These are phyloP conservation scores for Drepana falcataria DNA, from an alignment of 2,888 invertebrate genomes.

Conservation along the genomic window DNA sequence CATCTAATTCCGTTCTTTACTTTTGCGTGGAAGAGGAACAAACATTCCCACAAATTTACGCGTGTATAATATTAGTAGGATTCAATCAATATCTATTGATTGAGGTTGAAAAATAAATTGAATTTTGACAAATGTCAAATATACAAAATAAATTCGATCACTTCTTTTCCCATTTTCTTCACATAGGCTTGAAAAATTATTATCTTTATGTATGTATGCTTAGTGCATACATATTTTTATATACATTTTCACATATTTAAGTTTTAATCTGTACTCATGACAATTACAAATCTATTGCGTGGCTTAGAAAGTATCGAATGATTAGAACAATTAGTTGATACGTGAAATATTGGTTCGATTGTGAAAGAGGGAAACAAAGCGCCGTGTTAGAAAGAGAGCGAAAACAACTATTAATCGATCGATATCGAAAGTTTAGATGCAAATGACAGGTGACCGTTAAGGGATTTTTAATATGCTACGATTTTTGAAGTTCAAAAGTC, in stretches of 20 bases:
- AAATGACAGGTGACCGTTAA: slow-evolving; percentile 47
- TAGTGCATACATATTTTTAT: too few relatives aligned
- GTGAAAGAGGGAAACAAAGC: slow-evolving; percentile 17
- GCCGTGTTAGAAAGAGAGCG: slow-evolving; percentile 29
- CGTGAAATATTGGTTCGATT: slow-evolving; percentile 24
- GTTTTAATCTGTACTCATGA: background rate
- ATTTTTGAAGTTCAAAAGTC: background rate
- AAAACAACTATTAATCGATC: slow-evolving; percentile 33
- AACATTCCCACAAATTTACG: too few relatives aligned
- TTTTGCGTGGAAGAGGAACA: too few relatives aligned
- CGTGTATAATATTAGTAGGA: too few relatives aligned
- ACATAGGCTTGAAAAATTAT: too few relatives aligned
- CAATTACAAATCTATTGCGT: slow-evolving; percentile 12
- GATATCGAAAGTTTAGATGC: slow-evolving; percentile 60
- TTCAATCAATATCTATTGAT: too few relatives aligned
- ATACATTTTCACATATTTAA: background rate
- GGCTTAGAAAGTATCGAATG: slow-evolving; percentile 28
- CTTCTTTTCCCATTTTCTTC: too few relatives aligned
- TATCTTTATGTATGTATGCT: too few relatives aligned
- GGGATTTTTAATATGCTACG: slow-evolving; percentile 30
- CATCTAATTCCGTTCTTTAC: too few relatives aligned
- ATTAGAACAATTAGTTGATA: slow-evolving; percentile 37
- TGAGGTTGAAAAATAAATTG: too few relatives aligned
- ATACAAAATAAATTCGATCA: too few relatives aligned
- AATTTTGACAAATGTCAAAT: too few relatives aligned